Base-by-base conservation (phyloP, 2,888 invertebrate genomes). In the Drosophila mayaguana region DNA sequence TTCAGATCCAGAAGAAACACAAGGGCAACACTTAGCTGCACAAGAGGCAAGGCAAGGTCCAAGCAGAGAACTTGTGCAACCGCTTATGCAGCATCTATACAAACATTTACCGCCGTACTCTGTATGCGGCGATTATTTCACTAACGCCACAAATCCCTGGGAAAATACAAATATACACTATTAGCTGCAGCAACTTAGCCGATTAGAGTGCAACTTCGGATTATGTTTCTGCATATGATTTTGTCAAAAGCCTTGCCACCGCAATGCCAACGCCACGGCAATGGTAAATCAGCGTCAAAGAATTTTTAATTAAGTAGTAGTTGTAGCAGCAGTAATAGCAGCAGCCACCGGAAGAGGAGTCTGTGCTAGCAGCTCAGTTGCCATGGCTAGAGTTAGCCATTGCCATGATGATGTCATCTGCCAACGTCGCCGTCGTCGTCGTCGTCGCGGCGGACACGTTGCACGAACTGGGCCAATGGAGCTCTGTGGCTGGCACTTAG, bases 221-320 rank as follows among this genome's bases (percentile, higher is more conserved):
- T 56, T 59, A 55, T 60, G 65, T 43, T 65, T 66, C 78, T 80
- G 80, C 78, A 81, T 80, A 68, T 72, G 80, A 64, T 78, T 62
- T 63, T 65, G 78, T 60, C 55, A 61, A 63, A 69, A 32, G 38
- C 16, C 51, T 59, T 42, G 60, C 62, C 62, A 62, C 72, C 72
- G 78, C 68, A 80, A 38, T 60, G 50, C 32, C 32, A 64, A 57
- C 42, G 11, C 36, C 25, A 61, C 56, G 32, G 59, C 42, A 76
- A 59, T 50, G 65, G 61, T 57, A 81, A 82, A 78, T 74, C 73
- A 77, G 64, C 63, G 72, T 46, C 67, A 79, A 81, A 71, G 78
- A 81, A 83, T 86, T 86, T 88, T 82, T 86, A 88, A 88, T 88
- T 88, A 86, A 86, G 87, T 77, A 68, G 69, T 75, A 72, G 72